Percentiles rank a stretch among this genome's conserved stretches.
phyloP scores from a whole-genome alignment of 2,888 invertebrate species.

The Periphyllus acericola region DNA sequence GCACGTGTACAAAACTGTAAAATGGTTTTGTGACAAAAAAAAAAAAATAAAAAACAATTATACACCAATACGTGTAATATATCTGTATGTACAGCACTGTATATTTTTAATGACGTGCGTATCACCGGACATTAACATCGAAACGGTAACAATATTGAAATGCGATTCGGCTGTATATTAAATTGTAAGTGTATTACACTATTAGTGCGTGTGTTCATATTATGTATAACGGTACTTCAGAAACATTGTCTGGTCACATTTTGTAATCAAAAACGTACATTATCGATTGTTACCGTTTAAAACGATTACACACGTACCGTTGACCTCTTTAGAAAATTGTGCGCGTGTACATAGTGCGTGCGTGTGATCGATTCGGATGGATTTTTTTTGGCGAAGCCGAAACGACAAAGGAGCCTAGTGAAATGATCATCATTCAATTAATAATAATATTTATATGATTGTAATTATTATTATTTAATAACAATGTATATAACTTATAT shows the following conservation, averaged over 20 bases:
- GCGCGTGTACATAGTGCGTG: background rate
- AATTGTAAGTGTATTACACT: no score
- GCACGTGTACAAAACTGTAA: background rate
- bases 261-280: background rate
- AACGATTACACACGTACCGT: background rate
- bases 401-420: background rate
- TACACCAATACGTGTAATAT: background rate
- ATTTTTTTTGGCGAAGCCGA: background rate
- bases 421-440: no score
- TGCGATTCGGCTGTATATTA: background rate
- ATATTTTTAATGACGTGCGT: background rate
- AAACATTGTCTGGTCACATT: conserved; percentile 11
- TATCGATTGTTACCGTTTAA: conserved; percentile 11
- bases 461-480: no score
- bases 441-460: no score
- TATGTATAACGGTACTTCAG: background rate
- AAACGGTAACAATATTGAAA: background rate
- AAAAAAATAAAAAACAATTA: conserved; percentile 6
- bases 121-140: background rate
- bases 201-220: no score
- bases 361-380: background rate
- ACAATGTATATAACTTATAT: no score
- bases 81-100: no score
- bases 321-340: background rate
- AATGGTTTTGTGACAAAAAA: conserved; percentile 11